Percentiles rank a stretch among this genome's conserved stretches.
Conservation (phyloP, 2,888 invertebrate genomes). For the Diplazon laetatorius region DNA sequence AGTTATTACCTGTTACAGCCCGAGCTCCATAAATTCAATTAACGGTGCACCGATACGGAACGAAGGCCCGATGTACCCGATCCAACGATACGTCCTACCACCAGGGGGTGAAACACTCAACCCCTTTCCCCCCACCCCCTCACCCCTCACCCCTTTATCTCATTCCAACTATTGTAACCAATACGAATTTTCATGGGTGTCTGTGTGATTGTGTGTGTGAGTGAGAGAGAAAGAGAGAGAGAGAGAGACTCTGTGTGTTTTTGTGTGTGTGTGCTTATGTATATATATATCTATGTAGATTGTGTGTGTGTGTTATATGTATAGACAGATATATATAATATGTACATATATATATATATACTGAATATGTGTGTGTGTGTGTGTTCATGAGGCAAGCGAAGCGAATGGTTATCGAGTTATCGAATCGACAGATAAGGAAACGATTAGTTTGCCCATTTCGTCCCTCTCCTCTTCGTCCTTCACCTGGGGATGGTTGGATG, state of each 20-base stretch:
- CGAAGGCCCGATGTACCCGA: slow-evolving; percentile 39
- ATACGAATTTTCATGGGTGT: not conserved
- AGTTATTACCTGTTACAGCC: slow-evolving; percentile 61
- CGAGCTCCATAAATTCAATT: slow-evolving; percentile 62
- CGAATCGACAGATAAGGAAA: slow-evolving; percentile 58
- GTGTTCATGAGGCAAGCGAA: slow-evolving; percentile 46
- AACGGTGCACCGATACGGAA: slow-evolving; percentile 57
- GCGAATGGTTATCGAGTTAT: slow-evolving; percentile 51
- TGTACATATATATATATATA: not conserved
- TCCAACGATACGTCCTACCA: slow-evolving; percentile 43
- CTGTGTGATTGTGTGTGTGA: too few relatives aligned
- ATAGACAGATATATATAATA: too few relatives aligned
- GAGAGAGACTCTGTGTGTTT: too few relatives aligned
- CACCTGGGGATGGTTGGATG: too few relatives aligned
- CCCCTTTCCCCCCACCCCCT: not conserved
- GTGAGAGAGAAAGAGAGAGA: too few relatives aligned
- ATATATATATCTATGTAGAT: too few relatives aligned
- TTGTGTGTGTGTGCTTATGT: too few relatives aligned
- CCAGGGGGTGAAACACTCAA: slow-evolving; percentile 36
- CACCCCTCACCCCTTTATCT: slow-evolving; percentile 20
- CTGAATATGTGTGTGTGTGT: not conserved
- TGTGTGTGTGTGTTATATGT: too few relatives aligned
- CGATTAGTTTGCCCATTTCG: slow-evolving; percentile 51
- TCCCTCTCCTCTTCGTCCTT: not conserved
- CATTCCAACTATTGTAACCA: slow-evolving; percentile 7